Conservation (phyloP, 1,140 invertebrate species). For the Aphaenogaster floridana region DNA sequence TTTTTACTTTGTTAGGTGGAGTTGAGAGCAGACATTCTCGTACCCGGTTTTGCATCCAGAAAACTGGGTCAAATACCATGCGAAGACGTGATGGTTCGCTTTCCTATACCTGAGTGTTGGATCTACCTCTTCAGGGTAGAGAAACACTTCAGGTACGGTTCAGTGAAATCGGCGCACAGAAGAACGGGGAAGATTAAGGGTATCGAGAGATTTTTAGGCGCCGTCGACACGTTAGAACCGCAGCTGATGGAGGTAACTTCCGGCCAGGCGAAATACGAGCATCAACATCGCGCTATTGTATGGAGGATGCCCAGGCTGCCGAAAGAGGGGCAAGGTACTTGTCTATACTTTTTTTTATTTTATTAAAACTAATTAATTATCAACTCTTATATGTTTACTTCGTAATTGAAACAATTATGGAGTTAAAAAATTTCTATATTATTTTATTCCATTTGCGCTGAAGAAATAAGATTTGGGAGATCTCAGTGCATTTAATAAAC, state of each 20-base stretch:
- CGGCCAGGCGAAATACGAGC: conserved; percentile 99
- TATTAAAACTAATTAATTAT: not conserved
- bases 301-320: conserved; percentile 99
- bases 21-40: conserved; percentile 96
- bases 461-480: not conserved
- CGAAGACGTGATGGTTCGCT: conserved; percentile 98
- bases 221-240: conserved; percentile 96
- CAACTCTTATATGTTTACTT: not conserved
- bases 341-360: not conserved
- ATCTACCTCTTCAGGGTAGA: conserved; percentile 99
- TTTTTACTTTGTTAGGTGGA: conserved; percentile 90
- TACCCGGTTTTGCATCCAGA: conserved; percentile 98
- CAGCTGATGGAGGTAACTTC: conserved; percentile 99
- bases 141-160: conserved; percentile 99
- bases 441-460: not conserved
- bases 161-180: conserved; percentile 98
- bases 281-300: conserved; percentile 98
- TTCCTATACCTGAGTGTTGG: conserved; percentile 99
- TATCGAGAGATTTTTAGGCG: conserved; percentile 97
- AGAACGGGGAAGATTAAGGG: conserved; percentile 97
- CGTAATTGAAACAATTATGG: not conserved
- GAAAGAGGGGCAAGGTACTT: conserved; percentile 97
- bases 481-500: not conserved
- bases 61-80: conserved; percentile 98
- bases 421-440: not conserved